Percentiles rank a stretch among this genome's conserved stretches.
phyloP scores from a whole-genome alignment of 2,113 vertebrate genomes.

The Notechis scutatus region DNA sequence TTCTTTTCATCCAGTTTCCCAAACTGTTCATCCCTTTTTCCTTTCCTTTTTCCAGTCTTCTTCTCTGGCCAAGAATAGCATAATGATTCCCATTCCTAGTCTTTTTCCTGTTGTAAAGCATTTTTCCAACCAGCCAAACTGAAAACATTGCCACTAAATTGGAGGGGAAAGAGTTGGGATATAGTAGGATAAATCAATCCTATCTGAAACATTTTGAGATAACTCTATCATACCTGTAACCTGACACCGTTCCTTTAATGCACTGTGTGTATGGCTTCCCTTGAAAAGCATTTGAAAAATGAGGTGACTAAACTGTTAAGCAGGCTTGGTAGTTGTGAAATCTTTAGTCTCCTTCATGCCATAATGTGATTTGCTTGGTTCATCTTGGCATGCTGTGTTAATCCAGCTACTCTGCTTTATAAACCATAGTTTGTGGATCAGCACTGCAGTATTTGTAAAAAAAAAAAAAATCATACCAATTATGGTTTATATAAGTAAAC shows the following conservation, averaged over 20 bases:
- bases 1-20: neutral
- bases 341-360: neutral
- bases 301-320: neutral
- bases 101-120: neutral
- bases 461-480: neutral
- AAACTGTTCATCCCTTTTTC: neutral
- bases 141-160: neutral
- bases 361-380: neutral
- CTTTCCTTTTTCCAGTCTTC: neutral
- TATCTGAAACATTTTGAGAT: neutral
- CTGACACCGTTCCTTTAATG: neutral
- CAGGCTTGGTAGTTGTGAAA: neutral
- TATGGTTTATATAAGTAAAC: neutral
- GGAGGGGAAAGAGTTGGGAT: neutral
- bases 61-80: neutral
- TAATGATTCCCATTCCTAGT: neutral
- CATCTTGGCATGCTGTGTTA: neutral
- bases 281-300: conserved; percentile 2
- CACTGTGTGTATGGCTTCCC: neutral
- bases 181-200: neutral
- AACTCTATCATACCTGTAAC: neutral
- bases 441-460: neutral
- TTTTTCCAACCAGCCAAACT: neutral
- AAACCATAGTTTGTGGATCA: neutral
- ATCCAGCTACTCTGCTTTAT: neutral